These are phyloP conservation scores for Zaprionus africanus DNA, from an alignment of 1,140 invertebrate genomes.

Conservation along the genomic window DNA sequence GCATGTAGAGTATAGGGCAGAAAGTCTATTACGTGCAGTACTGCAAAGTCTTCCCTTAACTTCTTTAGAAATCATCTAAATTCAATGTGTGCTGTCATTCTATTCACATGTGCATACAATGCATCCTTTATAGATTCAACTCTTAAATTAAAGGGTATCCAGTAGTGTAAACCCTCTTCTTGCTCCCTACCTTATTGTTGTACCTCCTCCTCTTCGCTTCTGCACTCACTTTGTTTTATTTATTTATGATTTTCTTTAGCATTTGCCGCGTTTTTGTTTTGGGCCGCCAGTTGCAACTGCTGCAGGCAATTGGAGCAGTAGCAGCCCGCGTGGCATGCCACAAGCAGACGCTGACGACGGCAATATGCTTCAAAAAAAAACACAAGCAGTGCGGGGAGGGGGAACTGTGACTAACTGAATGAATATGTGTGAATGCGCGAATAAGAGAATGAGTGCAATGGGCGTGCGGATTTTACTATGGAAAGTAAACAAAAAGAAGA, in stretches of 20 bases:
- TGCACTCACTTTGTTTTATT: constrained; percentile 16
- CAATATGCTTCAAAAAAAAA: constrained; percentile 24
- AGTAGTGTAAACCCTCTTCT: not conserved
- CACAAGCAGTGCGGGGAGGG: not conserved
- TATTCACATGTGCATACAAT: too few relatives aligned
- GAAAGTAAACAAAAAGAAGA: not conserved
- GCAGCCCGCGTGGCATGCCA: constrained; percentile 42
- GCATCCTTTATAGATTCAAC: too few relatives aligned
- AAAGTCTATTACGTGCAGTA: too few relatives aligned
- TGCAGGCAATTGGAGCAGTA: constrained; percentile 36
- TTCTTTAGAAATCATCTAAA: too few relatives aligned
- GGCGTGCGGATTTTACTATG: too few relatives aligned
- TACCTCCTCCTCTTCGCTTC: not conserved
- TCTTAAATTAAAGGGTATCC: not conserved
- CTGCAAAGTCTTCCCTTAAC: too few relatives aligned
- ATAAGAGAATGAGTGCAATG: not conserved
- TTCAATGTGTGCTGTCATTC: too few relatives aligned
- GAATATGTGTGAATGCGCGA: constrained; percentile 34
- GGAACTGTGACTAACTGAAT: constrained; percentile 1
- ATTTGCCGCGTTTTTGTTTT: constrained; percentile 30
- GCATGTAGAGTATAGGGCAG: too few relatives aligned
- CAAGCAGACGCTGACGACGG: constrained; percentile 45
- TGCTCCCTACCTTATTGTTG: constrained; percentile 1
- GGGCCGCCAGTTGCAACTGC: constrained; percentile 33
- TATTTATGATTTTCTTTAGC: constrained; percentile 39